phyloP scores from a whole-genome alignment of 2,888 invertebrate species.

The Ectemnius continuus region DNA sequence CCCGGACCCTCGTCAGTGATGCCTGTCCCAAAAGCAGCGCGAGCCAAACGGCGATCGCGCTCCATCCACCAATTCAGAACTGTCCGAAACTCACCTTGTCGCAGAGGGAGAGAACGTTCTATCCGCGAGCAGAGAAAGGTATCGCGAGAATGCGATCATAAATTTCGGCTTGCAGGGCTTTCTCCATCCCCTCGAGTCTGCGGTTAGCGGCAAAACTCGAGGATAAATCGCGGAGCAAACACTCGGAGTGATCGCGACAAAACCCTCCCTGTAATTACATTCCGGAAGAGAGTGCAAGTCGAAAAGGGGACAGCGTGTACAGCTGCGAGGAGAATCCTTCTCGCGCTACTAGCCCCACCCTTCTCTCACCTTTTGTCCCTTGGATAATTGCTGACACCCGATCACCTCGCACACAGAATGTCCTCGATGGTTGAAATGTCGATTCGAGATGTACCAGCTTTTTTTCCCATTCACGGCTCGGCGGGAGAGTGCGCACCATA shows the following conservation, averaged over 20 bases:
- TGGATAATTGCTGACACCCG: no score
- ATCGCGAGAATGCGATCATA: conserved; percentile 9
- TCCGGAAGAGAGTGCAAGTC: conserved; percentile 54
- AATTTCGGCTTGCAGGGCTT: background rate
- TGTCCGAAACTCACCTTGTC: background rate
- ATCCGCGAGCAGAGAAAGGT: background rate
- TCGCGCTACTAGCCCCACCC: no score
- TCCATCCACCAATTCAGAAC: background rate
- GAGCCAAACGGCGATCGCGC: background rate
- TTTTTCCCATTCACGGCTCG: no score
- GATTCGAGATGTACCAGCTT: no score
- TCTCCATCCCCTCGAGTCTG: background rate
- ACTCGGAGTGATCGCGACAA: conserved; percentile 47
- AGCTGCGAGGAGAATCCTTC: background rate
- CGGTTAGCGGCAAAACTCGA: conserved; percentile 10
- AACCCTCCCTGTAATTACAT: conserved; percentile 58
- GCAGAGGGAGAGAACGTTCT: background rate
- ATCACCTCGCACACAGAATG: no score
- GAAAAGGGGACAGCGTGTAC: conserved; percentile 43
- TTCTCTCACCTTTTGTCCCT: no score
- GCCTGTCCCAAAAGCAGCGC: background rate
- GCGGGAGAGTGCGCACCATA: no score
- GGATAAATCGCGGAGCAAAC: conserved; percentile 44
- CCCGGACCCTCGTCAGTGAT: conserved; percentile 32
- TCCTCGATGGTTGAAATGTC: no score